A percentile compares a stretch with the other conserved stretches of the same genome.
These are phyloP conservation scores for Ostrea edulis DNA, from an alignment of 1,140 invertebrate genomes.

Conservation along the genomic window DNA sequence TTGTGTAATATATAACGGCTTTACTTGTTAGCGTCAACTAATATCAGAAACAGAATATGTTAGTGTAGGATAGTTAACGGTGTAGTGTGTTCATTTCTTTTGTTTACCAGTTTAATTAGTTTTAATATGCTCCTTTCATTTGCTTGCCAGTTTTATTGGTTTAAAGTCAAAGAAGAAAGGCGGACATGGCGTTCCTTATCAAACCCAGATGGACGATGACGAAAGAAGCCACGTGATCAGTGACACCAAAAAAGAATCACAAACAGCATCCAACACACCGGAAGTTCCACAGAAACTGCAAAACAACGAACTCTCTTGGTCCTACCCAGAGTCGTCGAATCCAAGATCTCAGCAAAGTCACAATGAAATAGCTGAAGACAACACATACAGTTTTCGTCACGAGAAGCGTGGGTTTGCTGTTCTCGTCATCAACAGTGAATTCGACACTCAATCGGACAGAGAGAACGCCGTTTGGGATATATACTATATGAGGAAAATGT, in stretches of 20 bases:
- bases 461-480: constrained; percentile 32
- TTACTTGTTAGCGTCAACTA: no score
- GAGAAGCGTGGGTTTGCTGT: constrained; percentile 43
- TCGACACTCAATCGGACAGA: constrained; percentile 42
- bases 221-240: background rate
- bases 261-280: background rate
- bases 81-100: no score
- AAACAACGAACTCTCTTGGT: background rate
- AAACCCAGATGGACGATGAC: background rate
- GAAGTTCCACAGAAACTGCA: background rate
- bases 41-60: no score
- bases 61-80: no score
- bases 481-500: constrained; percentile 41
- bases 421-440: constrained; percentile 47
- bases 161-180: background rate
- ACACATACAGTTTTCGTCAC: background rate
- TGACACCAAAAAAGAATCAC: background rate
- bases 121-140: background rate
- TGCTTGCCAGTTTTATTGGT: constrained; percentile 11
- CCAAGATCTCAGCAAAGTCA: background rate
- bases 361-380: background rate
- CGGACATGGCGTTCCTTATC: no score
- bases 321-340: background rate
- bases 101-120: no score
- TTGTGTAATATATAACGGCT: no score